These are phyloP conservation scores for Zosterops hypoxanthus DNA, from an alignment of 2,113 vertebrate genomes.

Conservation along the genomic window DNA sequence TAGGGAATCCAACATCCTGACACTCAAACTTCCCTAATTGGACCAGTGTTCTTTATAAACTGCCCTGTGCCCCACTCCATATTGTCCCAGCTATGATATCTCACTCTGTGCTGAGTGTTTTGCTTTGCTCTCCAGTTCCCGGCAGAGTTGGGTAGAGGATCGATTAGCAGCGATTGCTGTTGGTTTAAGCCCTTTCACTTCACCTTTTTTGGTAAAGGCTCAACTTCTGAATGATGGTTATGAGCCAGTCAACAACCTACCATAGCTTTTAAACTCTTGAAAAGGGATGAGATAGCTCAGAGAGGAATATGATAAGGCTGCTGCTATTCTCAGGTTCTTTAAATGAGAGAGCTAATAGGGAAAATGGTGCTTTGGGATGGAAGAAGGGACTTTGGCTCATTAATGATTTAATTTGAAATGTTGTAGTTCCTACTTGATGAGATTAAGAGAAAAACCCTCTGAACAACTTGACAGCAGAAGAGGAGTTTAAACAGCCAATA, in stretches of 20 bases:
- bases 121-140: background rate
- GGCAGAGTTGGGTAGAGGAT: background rate
- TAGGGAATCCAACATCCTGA: background rate
- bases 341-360: background rate
- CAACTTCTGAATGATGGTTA: background rate
- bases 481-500: background rate
- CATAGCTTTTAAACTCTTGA: background rate
- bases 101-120: background rate
- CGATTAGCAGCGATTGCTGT: background rate
- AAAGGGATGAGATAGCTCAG: background rate
- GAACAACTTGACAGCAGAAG: background rate
- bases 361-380: background rate
- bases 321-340: background rate
- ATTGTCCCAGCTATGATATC: background rate
- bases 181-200: background rate
- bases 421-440: background rate
- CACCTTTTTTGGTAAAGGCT: background rate
- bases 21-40: conserved; percentile 37
- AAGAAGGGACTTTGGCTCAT: background rate
- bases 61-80: background rate
- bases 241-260: background rate
- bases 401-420: background rate
- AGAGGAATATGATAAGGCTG: background rate
- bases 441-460: background rate
- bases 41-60: background rate